Percentiles rank a stretch among this genome's conserved stretches.
These are phyloP conservation scores for Trimorus sp. DNA, from an alignment of 2,888 invertebrate species.

Conservation along the genomic window DNA sequence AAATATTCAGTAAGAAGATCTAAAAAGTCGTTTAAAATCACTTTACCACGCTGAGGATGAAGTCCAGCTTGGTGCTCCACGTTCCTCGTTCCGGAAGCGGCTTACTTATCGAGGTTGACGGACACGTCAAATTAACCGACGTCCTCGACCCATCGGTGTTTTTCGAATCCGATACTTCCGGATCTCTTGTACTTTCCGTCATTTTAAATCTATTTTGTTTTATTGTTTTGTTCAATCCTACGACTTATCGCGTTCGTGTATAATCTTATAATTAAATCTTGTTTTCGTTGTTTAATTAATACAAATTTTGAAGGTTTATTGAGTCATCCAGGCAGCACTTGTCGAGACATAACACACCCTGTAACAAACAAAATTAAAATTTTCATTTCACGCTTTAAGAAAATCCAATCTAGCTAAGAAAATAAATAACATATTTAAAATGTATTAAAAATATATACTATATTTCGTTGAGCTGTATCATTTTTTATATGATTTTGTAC, in stretches of 20 bases:
- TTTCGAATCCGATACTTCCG: constrained; percentile 77
- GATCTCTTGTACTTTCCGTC: constrained; percentile 78
- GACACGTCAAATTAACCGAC: constrained; percentile 75
- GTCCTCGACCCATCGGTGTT: constrained; percentile 74
- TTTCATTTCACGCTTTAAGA: too few relatives aligned
- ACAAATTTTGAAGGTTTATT: constrained; percentile 46
- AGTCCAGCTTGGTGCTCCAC: constrained; percentile 95
- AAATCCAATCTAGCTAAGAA: too few relatives aligned
- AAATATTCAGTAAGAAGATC: constrained; percentile 38
- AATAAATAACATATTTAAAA: too few relatives aligned
- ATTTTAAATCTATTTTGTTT: constrained; percentile 69
- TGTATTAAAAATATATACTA: too few relatives aligned
- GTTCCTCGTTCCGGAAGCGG: constrained; percentile 90
- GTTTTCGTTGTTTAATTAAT: constrained; percentile 49
- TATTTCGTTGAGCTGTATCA: too few relatives aligned
- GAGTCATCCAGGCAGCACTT: constrained; percentile 70
- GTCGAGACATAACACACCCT: constrained; percentile 76
- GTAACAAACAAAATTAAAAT: constrained; percentile 48
- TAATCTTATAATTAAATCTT: constrained; percentile 46
- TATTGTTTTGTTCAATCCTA: constrained; percentile 34
- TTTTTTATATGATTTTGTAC: too few relatives aligned
- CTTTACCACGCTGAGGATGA: constrained; percentile 91
- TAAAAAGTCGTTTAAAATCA: constrained; percentile 41
- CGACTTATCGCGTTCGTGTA: constrained; percentile 36
- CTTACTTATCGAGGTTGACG: constrained; percentile 72